Evolutionary conservation across 2,888 invertebrate genomes (phyloP).

Genomic region (Ceramica pisi): DNA sequence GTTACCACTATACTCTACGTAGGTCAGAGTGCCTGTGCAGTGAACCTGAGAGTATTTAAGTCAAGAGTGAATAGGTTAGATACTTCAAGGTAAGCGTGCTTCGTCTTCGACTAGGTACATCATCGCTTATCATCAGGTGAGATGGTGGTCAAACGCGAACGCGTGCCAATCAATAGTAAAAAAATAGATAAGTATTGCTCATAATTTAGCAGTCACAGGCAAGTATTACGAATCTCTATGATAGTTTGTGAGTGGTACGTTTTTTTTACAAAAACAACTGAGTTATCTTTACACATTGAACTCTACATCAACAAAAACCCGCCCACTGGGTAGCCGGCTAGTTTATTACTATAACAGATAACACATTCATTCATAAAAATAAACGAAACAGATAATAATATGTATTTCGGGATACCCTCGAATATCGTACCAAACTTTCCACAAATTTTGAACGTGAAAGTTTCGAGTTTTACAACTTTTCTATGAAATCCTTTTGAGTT

Average conservation of each 20-base stretch:
- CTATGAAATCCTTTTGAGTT: not conserved
- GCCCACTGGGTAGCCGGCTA: slow-evolving; percentile 10
- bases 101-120: too few species aligned
- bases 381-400: slow-evolving; percentile 4
- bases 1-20: too few species aligned
- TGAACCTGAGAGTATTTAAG: too few species aligned
- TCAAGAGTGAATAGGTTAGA: too few species aligned
- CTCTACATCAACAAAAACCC: slow-evolving; percentile 15
- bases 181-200: not conserved
- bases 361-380: slow-evolving; percentile 42
- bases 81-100: too few species aligned
- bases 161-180: too few species aligned
- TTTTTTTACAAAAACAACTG: not conserved
- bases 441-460: not conserved
- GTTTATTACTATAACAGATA: slow-evolving; percentile 38
- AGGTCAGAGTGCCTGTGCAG: too few species aligned
- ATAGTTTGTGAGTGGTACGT: not conserved
- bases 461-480: not conserved
- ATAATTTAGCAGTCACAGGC: not conserved
- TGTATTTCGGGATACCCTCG: slow-evolving; percentile 8
- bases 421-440: not conserved
- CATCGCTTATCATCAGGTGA: too few species aligned
- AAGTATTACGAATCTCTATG: not conserved
- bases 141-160: too few species aligned
- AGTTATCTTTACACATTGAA: slow-evolving; percentile 29